phyloP scores from a whole-genome alignment of 2,888 invertebrate species.

The Onthophagus sagittarius region DNA sequence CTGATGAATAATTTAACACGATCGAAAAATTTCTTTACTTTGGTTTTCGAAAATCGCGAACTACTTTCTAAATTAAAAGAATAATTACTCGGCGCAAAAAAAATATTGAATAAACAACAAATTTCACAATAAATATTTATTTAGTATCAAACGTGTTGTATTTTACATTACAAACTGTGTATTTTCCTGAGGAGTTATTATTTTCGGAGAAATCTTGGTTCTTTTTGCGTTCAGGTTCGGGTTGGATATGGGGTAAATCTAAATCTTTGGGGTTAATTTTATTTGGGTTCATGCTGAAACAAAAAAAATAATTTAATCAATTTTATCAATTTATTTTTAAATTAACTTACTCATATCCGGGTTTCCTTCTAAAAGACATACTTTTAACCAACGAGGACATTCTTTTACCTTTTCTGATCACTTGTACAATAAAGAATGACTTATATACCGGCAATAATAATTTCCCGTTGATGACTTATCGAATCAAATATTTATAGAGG shows the following conservation, averaged over 20 bases:
- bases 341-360: neutral
- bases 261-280: constrained; percentile 18
- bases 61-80: neutral
- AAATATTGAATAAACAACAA: neutral
- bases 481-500: neutral
- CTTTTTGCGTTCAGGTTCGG: constrained; percentile 15
- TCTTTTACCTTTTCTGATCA: neutral
- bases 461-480: neutral
- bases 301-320: neutral
- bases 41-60: neutral
- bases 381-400: neutral
- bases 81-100: neutral
- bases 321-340: neutral
- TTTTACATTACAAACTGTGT: neutral
- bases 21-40: constrained; percentile 8
- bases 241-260: constrained; percentile 17
- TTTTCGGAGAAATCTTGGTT: neutral
- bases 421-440: neutral
- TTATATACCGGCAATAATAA: neutral
- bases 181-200: neutral
- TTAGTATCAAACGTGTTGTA: neutral
- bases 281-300: constrained; percentile 20
- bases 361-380: neutral
- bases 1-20: constrained; percentile 22
- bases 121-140: neutral